phyloP scores from a whole-genome alignment of 2,888 invertebrate species.

The Sarcophaga carnaria region DNA sequence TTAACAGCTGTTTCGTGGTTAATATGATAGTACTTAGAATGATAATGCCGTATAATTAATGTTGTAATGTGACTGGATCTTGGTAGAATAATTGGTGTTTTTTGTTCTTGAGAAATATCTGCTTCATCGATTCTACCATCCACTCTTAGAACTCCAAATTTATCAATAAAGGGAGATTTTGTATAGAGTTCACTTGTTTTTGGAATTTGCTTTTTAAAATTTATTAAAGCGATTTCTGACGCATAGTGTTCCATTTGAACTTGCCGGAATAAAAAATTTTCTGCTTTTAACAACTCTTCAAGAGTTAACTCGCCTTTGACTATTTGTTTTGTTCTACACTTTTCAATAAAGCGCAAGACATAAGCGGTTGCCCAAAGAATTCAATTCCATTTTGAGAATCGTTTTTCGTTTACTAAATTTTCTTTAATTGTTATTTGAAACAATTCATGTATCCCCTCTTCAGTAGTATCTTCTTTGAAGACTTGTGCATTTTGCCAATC shows the following conservation, averaged over 20 bases:
- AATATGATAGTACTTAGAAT: background rate
- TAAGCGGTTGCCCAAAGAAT: background rate
- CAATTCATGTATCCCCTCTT: conserved; percentile 15
- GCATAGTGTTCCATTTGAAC: conserved; percentile 30
- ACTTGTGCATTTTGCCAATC: background rate
- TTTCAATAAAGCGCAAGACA: conserved; percentile 25
- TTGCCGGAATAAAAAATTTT: conserved; percentile 33
- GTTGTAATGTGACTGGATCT: conserved; percentile 32
- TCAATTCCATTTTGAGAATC: conserved; percentile 43
- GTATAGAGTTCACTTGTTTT: conserved; percentile 34
- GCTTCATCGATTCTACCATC: conserved; percentile 47
- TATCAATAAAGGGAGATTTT: conserved; percentile 14
- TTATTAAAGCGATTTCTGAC: conserved; percentile 28
- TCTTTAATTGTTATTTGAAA: conserved; percentile 3
- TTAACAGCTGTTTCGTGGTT: conserved; percentile 25
- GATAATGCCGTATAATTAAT: background rate
- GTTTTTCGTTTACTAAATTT: background rate
- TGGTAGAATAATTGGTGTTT: conserved; percentile 48
- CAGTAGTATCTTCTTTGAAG: background rate
- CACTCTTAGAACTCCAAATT: conserved; percentile 28
- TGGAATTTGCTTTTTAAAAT: background rate
- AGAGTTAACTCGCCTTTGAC: conserved; percentile 22
- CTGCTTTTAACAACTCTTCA: conserved; percentile 30
- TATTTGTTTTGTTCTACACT: background rate
- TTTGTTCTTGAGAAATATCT: conserved; percentile 2